Evolutionary conservation across 1,140 invertebrate genomes (phyloP).

Genomic region (Babylonia areolata): DNA sequence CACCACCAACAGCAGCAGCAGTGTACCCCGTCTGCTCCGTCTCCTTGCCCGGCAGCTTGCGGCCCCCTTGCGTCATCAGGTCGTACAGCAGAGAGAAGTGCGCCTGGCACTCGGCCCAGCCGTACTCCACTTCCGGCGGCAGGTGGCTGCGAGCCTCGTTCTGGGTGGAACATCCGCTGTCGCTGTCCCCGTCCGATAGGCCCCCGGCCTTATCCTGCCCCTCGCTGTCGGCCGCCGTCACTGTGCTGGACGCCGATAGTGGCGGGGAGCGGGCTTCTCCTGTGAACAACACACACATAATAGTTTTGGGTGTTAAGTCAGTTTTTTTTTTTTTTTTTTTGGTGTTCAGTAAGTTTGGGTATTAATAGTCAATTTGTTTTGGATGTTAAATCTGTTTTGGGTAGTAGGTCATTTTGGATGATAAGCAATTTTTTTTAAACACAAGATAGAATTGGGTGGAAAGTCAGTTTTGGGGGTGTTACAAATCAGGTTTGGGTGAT

Average conservation of each 20-base stretch:
- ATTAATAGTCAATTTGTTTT: no score
- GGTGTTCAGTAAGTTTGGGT: no score
- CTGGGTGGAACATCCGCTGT: conserved; percentile 56
- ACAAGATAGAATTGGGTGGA: no score
- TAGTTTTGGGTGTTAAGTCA: no score
- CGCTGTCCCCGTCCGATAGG: conserved; percentile 56
- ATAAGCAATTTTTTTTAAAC: no score
- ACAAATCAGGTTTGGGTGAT: no score
- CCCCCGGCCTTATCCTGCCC: conserved; percentile 17
- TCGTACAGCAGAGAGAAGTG: conserved; percentile 59
- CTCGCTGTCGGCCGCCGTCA: conserved; percentile 16
- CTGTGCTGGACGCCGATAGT: neutral
- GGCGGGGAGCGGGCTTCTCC: neutral
- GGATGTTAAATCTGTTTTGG: no score
- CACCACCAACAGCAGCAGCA: no score
- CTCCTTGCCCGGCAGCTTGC: conserved; percentile 35
- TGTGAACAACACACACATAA: neutral
- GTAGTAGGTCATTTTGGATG: no score
- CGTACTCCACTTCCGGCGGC: conserved; percentile 57
- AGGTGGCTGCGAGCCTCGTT: conserved; percentile 54
- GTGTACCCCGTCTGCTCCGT: neutral
- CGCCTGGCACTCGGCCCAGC: conserved; percentile 53
- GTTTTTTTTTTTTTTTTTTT: no score
- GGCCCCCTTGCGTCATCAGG: conserved; percentile 59
- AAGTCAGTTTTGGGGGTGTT: no score